Base-by-base conservation (phyloP, 2,888 invertebrate species). In the Drosophila ezoana region DNA sequence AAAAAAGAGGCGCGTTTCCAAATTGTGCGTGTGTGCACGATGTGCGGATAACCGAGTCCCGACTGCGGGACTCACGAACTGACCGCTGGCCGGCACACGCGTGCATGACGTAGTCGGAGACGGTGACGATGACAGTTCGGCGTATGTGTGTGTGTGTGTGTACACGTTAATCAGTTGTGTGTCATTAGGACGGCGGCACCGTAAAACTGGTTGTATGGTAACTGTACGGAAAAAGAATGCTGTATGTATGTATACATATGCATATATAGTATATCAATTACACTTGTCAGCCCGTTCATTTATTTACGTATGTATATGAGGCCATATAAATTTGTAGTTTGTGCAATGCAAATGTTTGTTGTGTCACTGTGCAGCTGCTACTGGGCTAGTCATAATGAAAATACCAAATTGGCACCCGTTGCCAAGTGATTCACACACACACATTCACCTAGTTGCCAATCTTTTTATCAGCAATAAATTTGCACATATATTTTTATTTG, bases 391-490 rank as follows among this genome's bases (percentile, higher is more conserved):
- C 81, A 72, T 61, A 71, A 69, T 79, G 83, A 68, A 67, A 75
- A 66, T 72, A 68, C 58, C 63, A 70, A 72, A 64, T 58, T 45
- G 40, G 47, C 44, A 44, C 33, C 52, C 44, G 84, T 81, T 86
- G 81, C 76, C 68, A 75, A 72, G 73, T 54, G 77, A 32, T 16
- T 53, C 38, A 49, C 40, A 45, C 6, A 23, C n/a, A 47, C 13
- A 32, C 11, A 54, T n/a, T 23, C 14, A 23, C 14, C 23, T 28
- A 32, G 28, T 16, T 35, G n/a, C 8, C 16, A 40, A 28, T 9
- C 61, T 13, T 57, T 64, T 82, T 82, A 81, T 81, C 86, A 79
- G 83, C 76, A 54, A 32, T 41, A 48, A 59, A 52, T 43, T 48
- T 16, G 32, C 6, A 18, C 18, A 16, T 6, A n/a, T 56, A 23